Conservation (phyloP, 1,140 invertebrate species). For the Tachypleus tridentatus region DNA sequence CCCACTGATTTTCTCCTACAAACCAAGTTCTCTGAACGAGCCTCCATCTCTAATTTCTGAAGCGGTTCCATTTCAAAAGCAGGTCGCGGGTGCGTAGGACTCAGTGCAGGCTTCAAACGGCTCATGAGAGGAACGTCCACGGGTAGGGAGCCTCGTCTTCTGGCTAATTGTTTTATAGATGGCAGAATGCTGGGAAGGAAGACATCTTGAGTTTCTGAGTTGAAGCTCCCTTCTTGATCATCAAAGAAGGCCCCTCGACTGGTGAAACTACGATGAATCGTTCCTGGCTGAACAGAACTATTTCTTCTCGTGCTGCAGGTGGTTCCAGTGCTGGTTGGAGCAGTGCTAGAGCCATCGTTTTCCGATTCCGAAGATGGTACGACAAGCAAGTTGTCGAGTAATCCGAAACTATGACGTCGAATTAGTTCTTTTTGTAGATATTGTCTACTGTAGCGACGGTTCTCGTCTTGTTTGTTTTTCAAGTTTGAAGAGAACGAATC, state of each 20-base stretch:
- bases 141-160: constrained; percentile 5
- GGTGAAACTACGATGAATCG: background rate
- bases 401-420: constrained; percentile 4
- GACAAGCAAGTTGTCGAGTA: background rate
- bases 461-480: no score
- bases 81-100: background rate
- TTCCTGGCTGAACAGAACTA: background rate
- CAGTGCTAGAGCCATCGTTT: constrained; percentile 2
- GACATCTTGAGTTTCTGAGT: constrained; percentile 2
- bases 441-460: no score
- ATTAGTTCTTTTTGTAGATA: background rate
- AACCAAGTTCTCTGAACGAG: background rate
- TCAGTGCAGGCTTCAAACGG: background rate
- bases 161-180: background rate
- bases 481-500: no score
- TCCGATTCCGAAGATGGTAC: background rate
- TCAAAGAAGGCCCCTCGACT: background rate
- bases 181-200: background rate
- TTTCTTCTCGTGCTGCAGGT: constrained; percentile 5
- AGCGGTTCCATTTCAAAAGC: background rate
- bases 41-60: background rate
- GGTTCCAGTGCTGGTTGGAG: constrained; percentile 1
- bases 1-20: background rate
- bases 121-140: background rate
- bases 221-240: background rate